Base-by-base conservation (phyloP, 2,888 invertebrate genomes). In the Toxonevra muliebris region DNA sequence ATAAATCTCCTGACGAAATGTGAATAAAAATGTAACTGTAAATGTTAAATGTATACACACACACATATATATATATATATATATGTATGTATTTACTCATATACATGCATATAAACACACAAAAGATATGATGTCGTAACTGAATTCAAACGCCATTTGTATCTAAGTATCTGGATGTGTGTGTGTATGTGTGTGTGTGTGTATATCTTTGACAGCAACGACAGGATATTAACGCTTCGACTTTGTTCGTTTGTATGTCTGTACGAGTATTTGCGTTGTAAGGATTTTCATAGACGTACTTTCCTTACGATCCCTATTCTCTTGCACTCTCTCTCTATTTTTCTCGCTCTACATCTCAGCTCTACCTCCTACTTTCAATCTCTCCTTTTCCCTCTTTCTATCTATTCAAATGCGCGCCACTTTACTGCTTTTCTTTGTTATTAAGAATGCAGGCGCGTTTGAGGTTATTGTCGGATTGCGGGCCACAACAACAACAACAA, bases 1-100 rank as follows among this genome's bases (percentile, higher is more conserved):
- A 70, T 69, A 71, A 72, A 72, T 70, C 68, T 72, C 30, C 60
- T 58, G 64, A 68, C 55, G 61, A 71, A 71, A 71, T 66, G 65
- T 19, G 65, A 59, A 66, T 69, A 72, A 69, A 70, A 71, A 69
- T 67, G 43, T 57, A 52, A 17, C 55, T 62, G 58, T 48, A 62
- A 42, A 41, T 64, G 54, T n/a, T 43, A 61, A 68, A 61, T 57
- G 58, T 40, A 64, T 53, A 62, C 40, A 30, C n/a, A 43, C 13
- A 15, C 48, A 48, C 13, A 48, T 15, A 20, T 20, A 20, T 40
- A 61, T 1, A 13, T 15, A 50, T 17, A 4, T 8, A 55, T 48
- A 40, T 15, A 61, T 12, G 42, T 4, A 41, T 9, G 54, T 54
- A 19, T 13, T 13, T 17, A 43, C 13, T 12, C 48, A 48, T 5